A percentile compares a stretch with the other conserved stretches of the same genome.
Conservation (phyloP, 2,888 invertebrate species). For the Erebia ligea region DNA sequence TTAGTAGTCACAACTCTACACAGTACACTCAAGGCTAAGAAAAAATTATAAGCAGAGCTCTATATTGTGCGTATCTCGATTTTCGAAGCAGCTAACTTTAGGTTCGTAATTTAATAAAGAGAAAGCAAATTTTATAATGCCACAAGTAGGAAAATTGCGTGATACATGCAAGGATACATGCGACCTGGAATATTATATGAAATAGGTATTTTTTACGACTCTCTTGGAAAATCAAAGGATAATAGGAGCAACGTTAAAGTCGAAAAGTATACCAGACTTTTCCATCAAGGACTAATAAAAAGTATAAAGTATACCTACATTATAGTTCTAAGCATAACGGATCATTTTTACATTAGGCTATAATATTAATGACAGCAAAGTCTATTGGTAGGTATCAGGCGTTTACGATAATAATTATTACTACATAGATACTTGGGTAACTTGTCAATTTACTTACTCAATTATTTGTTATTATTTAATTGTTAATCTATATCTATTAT, state of each 20-base stretch:
- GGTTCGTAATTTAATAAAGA: constrained; percentile 3
- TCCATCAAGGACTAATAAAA: not conserved
- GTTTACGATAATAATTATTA: too few species aligned
- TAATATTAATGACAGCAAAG: too few species aligned
- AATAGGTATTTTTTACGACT: constrained; percentile 4
- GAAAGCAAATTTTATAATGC: not conserved
- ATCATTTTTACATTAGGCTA: too few species aligned
- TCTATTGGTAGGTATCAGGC: too few species aligned
- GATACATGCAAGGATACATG: constrained; percentile 12
- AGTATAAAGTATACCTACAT: not conserved
- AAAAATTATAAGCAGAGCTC: not conserved
- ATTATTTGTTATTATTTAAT: too few species aligned
- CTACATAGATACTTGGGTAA: too few species aligned
- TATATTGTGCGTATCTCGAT: not conserved
- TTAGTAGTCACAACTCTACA: not conserved
- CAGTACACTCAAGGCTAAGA: not conserved
- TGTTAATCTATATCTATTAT: too few species aligned
- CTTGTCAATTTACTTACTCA: too few species aligned
- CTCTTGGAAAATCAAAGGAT: not conserved
- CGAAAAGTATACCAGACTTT: not conserved
- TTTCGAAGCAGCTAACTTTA: not conserved
- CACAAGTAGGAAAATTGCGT: not conserved
- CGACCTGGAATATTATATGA: constrained; percentile 12
- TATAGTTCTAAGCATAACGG: too few species aligned
- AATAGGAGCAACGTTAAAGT: not conserved